Evolutionary conservation across 2,888 invertebrate species (phyloP).

Genomic region (Auanema freiburgensis): DNA sequence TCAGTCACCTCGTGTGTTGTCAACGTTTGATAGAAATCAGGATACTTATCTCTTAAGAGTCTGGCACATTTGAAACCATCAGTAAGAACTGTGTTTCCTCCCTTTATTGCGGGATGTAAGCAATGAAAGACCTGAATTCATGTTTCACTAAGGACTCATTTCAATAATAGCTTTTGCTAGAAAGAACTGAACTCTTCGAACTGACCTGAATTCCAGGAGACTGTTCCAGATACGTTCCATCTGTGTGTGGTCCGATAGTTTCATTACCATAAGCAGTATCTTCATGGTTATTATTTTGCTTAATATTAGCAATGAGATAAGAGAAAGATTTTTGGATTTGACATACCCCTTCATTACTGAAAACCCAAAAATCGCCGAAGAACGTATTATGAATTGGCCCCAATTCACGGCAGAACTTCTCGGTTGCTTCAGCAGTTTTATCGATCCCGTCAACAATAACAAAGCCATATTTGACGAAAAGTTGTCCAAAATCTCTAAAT

Average conservation of each 20-base stretch:
- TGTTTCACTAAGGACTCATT: not conserved
- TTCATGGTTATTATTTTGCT: constrained; percentile 67
- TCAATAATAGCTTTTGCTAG: not conserved
- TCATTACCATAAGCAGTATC: constrained; percentile 78
- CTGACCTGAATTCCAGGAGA: constrained; percentile 71
- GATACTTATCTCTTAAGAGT: constrained; percentile 66
- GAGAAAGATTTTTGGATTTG: not conserved
- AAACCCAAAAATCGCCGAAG: constrained; percentile 78
- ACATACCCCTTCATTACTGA: constrained; percentile 62
- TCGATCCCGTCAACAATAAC: constrained; percentile 46
- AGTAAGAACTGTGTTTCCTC: constrained; percentile 77
- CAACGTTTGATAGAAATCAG: constrained; percentile 72
- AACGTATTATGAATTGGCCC: constrained; percentile 75
- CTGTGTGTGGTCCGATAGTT: constrained; percentile 76
- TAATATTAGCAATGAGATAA: not conserved
- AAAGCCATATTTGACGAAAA: constrained; percentile 52
- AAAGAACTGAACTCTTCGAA: not conserved
- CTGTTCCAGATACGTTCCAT: constrained; percentile 79
- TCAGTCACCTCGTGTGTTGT: constrained; percentile 34
- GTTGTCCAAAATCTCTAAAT: constrained; percentile 39
- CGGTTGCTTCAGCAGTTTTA: constrained; percentile 38
- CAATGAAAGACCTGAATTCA: constrained; percentile 72
- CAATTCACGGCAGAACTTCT: constrained; percentile 68
- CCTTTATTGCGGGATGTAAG: constrained; percentile 71
- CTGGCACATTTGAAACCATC: constrained; percentile 77